phyloP scores from a whole-genome alignment of 2,113 vertebrate species.

The Semnornis frantzii region DNA sequence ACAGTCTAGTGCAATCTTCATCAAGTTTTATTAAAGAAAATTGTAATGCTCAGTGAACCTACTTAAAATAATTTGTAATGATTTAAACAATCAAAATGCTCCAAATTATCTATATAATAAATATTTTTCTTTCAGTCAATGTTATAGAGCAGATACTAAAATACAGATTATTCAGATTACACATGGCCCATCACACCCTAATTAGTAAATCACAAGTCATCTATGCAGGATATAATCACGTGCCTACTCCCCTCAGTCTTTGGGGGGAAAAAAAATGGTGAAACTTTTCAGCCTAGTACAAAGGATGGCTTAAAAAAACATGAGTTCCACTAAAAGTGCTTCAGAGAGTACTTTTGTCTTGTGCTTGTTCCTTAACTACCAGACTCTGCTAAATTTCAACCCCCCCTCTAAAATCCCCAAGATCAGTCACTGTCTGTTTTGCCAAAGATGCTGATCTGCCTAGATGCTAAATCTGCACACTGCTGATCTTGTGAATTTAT shows the following conservation, averaged over 20 bases:
- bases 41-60: background rate
- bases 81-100: background rate
- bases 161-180: slow-evolving; percentile 1
- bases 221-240: background rate
- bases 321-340: background rate
- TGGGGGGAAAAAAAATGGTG: background rate
- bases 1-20: background rate
- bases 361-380: background rate
- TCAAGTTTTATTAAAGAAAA: background rate
- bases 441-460: background rate
- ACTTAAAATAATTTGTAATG: background rate
- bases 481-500: background rate
- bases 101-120: background rate
- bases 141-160: background rate
- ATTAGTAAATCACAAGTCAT: background rate
- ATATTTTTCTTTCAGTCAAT: background rate
- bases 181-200: background rate
- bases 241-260: background rate
- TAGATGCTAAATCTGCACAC: background rate
- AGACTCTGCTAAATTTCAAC: background rate
- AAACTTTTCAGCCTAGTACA: background rate
- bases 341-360: background rate
- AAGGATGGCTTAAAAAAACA: background rate
- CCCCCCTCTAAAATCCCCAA: background rate
- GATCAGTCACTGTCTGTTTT: background rate